These are phyloP conservation scores for Glaucomys volans DNA, from an alignment of 2,113 vertebrate genomes.

Conservation along the genomic window DNA sequence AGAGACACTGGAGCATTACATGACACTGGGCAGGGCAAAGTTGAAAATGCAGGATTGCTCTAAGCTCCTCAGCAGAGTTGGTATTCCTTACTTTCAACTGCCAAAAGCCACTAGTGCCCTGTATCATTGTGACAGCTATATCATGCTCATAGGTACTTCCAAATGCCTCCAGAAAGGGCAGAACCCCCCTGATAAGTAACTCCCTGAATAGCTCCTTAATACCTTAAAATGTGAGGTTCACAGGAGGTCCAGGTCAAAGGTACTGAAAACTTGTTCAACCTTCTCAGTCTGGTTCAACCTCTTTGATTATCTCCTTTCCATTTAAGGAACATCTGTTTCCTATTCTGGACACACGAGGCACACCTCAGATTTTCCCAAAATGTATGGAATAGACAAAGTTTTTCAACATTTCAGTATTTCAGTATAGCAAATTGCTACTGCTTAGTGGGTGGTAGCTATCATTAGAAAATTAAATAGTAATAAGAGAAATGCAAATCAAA, in stretches of 20 bases:
- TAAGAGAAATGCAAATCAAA: no score
- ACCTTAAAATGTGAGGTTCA: not conserved
- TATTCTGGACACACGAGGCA: not conserved
- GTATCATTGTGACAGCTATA: not conserved
- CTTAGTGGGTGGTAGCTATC: not conserved
- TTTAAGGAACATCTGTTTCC: not conserved
- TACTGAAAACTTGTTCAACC: not conserved
- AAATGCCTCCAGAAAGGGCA: not conserved
- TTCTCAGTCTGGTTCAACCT: not conserved
- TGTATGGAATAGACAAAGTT: not conserved
- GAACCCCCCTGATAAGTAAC: not conserved
- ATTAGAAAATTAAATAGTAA: not conserved
- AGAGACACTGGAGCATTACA: no score
- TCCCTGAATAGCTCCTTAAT: not conserved
- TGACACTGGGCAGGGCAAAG: no score
- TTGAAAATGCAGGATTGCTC: not conserved
- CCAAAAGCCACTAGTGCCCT: not conserved
- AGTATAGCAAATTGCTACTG: not conserved
- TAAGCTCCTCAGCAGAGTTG: not conserved
- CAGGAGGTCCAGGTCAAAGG: not conserved
- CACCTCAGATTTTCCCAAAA: not conserved
- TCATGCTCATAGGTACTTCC: not conserved
- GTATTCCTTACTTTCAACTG: not conserved
- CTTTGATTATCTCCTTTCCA: not conserved
- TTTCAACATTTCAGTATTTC: not conserved